Percentiles rank a stretch among this genome's conserved stretches.
Conservation (phyloP, 2,888 invertebrate species). For the Apeira syringaria region DNA sequence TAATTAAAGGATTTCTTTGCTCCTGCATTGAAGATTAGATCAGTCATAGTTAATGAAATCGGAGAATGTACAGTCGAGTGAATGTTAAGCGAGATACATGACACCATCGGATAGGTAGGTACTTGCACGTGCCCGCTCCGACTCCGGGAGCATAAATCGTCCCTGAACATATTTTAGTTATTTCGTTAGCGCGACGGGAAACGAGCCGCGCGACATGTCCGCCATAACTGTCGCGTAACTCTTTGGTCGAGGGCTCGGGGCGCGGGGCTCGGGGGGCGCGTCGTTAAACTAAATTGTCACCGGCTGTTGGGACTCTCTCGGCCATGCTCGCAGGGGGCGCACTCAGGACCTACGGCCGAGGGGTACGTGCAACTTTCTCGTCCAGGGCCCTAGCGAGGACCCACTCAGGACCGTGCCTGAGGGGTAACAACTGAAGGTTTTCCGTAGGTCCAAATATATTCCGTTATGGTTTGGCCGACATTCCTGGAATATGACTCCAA, state of each 20-base stretch:
- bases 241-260: slow-evolving; percentile 63
- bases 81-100: too few species aligned
- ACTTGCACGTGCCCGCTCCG: too few species aligned
- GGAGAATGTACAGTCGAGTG: too few species aligned
- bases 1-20: too few species aligned
- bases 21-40: too few species aligned
- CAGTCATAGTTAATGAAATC: too few species aligned
- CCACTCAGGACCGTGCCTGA: slow-evolving; percentile 25
- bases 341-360: too few species aligned
- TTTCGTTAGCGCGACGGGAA: slow-evolving; percentile 67
- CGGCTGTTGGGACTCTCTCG: slow-evolving; percentile 66
- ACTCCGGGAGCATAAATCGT: slow-evolving; percentile 39
- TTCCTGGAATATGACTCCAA: too few species aligned
- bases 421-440: background rate
- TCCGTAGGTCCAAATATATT: too few species aligned
- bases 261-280: slow-evolving; percentile 51
- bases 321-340: too few species aligned
- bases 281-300: slow-evolving; percentile 82
- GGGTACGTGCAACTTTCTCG: slow-evolving; percentile 51
- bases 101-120: too few species aligned
- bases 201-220: slow-evolving; percentile 69
- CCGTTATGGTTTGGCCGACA: too few species aligned
- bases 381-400: slow-evolving; percentile 34
- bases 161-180: slow-evolving; percentile 38
- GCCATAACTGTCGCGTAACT: slow-evolving; percentile 81